Base-by-base conservation (phyloP, 2,113 vertebrate species). In the Macrotis lagotis region DNA sequence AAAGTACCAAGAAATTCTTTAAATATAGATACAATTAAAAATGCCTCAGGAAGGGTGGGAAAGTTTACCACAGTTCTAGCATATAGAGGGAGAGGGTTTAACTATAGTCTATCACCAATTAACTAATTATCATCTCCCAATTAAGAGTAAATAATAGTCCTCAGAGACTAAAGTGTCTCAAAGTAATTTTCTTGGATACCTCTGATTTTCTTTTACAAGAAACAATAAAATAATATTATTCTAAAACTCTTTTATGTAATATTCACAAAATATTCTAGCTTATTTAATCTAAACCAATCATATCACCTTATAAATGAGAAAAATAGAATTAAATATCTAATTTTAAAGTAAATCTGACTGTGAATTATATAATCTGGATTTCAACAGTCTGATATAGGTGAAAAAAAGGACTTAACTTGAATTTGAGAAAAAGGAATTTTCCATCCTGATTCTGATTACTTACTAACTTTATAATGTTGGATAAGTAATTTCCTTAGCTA, bases 61-160 rank as follows among this genome's bases (percentile, higher is more conserved):
- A 47, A 2, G 0, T 1, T n/a, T 0, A 47, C n/a, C 2, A 0
- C 8, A 4, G 51, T 50, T 7, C 25, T 44, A 44, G 25, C 50
- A 25, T 9, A 25, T 10, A 31, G n/a, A 55, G 19, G 37, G 7
- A 49, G 48, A 49, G 11, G 3, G 26, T 24, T 47, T n/a, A n/a
- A 0, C 0, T 3, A 1, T 9, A 92, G n/a, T 24, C 37, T 44
- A 0, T 74, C 14, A 22, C 50, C 31, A 25, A 3, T 2, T 19
- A 26, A 12, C 3, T 51, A 19, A 22, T 25, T 83, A 55, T 19
- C 6, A 37, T 44, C 12, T 74, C 55, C 48, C 90, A 49, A 8
- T 19, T 66, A 53, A 48, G 51, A 48, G 88, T 24, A 92, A 74
- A 74, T 25, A 26, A 90, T 25, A 51, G 7, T 90, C 55, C 50